These are phyloP conservation scores for Lysandra bellargus DNA, from an alignment of 2,888 invertebrate genomes.

Conservation along the genomic window DNA sequence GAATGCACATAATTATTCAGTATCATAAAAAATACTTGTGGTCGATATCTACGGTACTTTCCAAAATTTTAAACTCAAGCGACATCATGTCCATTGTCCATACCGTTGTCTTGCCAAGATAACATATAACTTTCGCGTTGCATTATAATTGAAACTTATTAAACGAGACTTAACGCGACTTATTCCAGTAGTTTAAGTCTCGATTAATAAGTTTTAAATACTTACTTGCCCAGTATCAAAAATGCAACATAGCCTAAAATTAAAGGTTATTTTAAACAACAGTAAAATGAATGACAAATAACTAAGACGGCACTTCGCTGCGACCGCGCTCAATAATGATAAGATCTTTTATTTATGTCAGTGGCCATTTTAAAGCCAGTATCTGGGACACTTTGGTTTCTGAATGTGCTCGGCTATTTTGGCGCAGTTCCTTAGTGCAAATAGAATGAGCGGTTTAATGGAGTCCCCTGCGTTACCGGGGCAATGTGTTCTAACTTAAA, in stretches of 20 bases:
- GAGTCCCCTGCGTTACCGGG: conserved; percentile 13
- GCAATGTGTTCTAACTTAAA: conserved; percentile 5
- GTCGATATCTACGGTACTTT: too few species aligned
- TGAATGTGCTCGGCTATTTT: conserved; percentile 41
- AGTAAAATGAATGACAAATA: conserved; percentile 29
- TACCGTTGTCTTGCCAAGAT: background rate
- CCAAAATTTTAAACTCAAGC: background rate
- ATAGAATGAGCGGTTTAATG: conserved; percentile 43
- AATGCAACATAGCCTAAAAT: background rate
- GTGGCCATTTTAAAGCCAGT: conserved; percentile 31
- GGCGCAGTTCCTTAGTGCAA: conserved; percentile 44
- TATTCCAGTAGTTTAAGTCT: too few species aligned
- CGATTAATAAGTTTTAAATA: too few species aligned
- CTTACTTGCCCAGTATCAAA: background rate
- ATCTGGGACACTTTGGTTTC: conserved; percentile 40
- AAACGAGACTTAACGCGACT: too few species aligned
- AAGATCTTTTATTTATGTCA: conserved; percentile 34
- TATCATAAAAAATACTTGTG: too few species aligned
- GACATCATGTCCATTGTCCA: background rate
- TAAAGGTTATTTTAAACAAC: conserved; percentile 9
- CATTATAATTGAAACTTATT: too few species aligned
- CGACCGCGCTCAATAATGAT: conserved; percentile 33
- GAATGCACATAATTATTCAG: too few species aligned
- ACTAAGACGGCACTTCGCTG: conserved; percentile 24
- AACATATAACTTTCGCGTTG: too few species aligned